A percentile compares a stretch with the other conserved stretches of the same genome.
These are phyloP conservation scores for Mesorhabditis belari DNA, from an alignment of 2,888 invertebrate species.

Conservation along the genomic window DNA sequence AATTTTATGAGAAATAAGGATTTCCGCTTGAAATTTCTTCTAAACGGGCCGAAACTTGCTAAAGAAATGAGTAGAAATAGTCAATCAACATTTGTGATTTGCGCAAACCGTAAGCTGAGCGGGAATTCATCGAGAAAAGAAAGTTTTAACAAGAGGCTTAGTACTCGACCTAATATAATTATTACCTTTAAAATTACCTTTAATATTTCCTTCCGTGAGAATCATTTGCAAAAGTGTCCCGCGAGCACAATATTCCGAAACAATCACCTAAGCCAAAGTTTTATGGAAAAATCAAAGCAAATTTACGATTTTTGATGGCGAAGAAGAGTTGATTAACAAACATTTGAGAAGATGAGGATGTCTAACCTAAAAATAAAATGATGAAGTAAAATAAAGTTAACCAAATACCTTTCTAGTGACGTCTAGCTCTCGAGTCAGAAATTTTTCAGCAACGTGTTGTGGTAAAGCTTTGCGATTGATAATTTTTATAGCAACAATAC, in stretches of 20 bases:
- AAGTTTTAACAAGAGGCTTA: no score
- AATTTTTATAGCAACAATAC: slow-evolving; percentile 37
- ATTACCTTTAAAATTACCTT: slow-evolving; percentile 9
- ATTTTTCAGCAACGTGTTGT: slow-evolving; percentile 27
- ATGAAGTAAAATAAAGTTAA: background rate
- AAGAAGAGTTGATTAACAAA: slow-evolving; percentile 19
- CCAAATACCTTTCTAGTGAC: slow-evolving; percentile 21
- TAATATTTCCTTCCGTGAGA: slow-evolving; percentile 14
- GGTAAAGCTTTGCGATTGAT: slow-evolving; percentile 36
- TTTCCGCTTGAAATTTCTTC: no score
- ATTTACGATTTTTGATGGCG: slow-evolving; percentile 19
- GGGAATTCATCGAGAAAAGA: background rate
- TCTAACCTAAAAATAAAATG: slow-evolving; percentile 5
- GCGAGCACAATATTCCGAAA: slow-evolving; percentile 34
- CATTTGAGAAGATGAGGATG: slow-evolving; percentile 32
- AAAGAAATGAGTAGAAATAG: background rate
- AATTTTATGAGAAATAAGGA: no score
- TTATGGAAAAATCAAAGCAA: background rate
- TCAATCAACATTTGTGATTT: background rate
- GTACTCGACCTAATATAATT: no score
- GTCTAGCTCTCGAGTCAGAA: slow-evolving; percentile 37
- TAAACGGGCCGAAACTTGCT: no score
- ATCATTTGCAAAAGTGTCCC: slow-evolving; percentile 35
- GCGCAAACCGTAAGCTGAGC: background rate
- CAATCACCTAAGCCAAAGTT: slow-evolving; percentile 8